Evolutionary conservation across 2,888 invertebrate species (phyloP), one percentile per base, ranked within the genome.

Genomic region (Mactromeris polynyma): DNA sequence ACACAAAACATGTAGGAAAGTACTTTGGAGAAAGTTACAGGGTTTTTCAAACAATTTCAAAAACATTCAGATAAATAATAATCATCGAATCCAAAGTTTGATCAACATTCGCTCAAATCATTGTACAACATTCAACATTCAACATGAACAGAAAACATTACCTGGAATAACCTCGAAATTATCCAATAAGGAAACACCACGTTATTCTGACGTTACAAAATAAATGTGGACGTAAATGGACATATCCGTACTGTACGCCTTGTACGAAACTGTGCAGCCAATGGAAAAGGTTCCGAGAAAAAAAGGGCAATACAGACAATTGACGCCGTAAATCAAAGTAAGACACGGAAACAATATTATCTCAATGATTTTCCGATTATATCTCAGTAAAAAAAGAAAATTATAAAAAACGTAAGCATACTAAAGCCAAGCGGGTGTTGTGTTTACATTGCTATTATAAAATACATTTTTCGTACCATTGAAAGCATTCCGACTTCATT

Each of bases 361-460:
- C 73, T 11, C 73, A 73, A 73, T 73, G 73, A 73, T 73, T 73
- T 73, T 73, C 33, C 31, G 73, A 73, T 73, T 73, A 73, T 73
- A 19, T 73, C 36, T 73, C 17, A 33, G 73, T 73, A 73, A 73
- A 73, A n/a, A 73, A 4, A 19, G 33, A 73, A 36, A 36, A 73
- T 36, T 73, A 36, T 26, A 36, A 36, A 73, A 58, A 73, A 33
- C 19, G 33, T 11, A 73, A 73, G 19, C 14, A 17, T 73, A 73
- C 58, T 73, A 73, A 73, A 73, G 19, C 73, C 73, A 36, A 17
- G 73, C 73, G 73, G 73, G 73, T 73, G 36, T 19, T 36, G 36
- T 73, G 58, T 73, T 26, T 36, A 6, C 73, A 33, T 36, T 36
- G 36, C 73, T 33, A 73, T 73, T 73, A 33, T 33, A 73, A 33